Evolutionary conservation across 2,113 vertebrate genomes (phyloP), one percentile per base, ranked within the genome.

Genomic region (Girardinichthys multiradiatus): DNA sequence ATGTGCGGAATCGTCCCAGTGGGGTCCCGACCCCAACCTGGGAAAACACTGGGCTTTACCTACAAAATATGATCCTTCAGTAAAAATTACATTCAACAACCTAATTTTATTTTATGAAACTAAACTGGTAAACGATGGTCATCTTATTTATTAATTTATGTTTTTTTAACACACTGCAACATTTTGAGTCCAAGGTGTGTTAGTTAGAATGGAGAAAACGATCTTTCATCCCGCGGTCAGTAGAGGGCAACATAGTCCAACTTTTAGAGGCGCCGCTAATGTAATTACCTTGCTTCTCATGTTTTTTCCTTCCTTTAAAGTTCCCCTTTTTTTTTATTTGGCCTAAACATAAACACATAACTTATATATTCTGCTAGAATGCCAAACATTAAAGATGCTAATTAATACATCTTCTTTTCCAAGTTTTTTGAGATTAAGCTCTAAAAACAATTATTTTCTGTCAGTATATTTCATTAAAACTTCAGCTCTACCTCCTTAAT

Each of bases 191-290:
- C 24, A 7, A n/a, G 21, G 24, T 51, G 0, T 19, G 6, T 4
- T 33, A 33, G 5, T 39, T 5, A 39, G 37, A 39, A 12, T 12
- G 10, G 37, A 39, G 10, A 39, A 21, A 5, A 3, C 48, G 24
- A 5, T 2, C 30, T 62, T 62, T 19, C 17, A 3, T 1, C 6
- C 10, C 30, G 3, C 37, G 15, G 29, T 2, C 0, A 5, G 30
- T 76, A 90, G 94, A 89, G 90, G 93, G 93, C 87, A 91, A 89
- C 92, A 91, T 28, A 93, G 84, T 76, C 87, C 91, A 64, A 3
- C 5, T 24, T 82, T 87, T 87, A 31, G 30, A 2, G 7, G 39
- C 70, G 17, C 17, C 9, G 17, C 48, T 24, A 60, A 10, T 60
- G 15, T 30, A 30, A 60, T 30, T 29, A 17, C 21, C 5, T 54